Base-by-base conservation (phyloP, 2,888 invertebrate species). In the Coleophora flavipennella region DNA sequence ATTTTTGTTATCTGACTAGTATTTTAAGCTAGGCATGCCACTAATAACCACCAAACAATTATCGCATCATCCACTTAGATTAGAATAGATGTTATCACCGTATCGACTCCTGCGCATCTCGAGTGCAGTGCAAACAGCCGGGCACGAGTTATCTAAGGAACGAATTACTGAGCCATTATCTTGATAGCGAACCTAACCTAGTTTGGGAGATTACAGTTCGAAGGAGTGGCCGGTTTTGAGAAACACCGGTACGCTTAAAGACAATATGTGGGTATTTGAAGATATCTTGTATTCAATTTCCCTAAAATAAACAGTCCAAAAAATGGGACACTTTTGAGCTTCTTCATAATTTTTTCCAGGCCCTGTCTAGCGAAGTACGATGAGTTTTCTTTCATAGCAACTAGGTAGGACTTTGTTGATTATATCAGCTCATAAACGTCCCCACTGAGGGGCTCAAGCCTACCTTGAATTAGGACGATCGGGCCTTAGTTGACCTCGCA, bases 161-260 rank as follows among this genome's bases (percentile, higher is more conserved):
- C 64, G 62, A 60, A 77, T 79, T 77, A 77, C 67, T 62, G 67
- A 60, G 51, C 54, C 58, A 71, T 72, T 75, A 76, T 75, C 67
- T 55, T 52, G 71, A 67, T 70, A 70, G 57, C 43, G 41, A 51
- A 49, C 53, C 48, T 63, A 69, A 73, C 73, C 71, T 53, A 63
- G 67, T 69, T 72, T 55, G 42, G 45, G 52, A 67, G 65, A 67
- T 68, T 63, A 48, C 41, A 40, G 34, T 35, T 37, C 40, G 49
- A 41, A 47, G 42, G 48, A 43, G 40, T 36, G 33, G 13, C 35
- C 7, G 8, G 27, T 32, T 27, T 31, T 34, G 13, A 25, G 29
- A 12, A 39, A 38, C 20, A 20, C 20, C 6, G 20, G 20, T 6
- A 20, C 6, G 20, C 20, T 20, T 20, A 20, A 20, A 20, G 20